Evolutionary conservation across 2,888 invertebrate genomes (phyloP), one percentile per base, ranked within the genome.

Genomic region (Ophion slaviceki): DNA sequence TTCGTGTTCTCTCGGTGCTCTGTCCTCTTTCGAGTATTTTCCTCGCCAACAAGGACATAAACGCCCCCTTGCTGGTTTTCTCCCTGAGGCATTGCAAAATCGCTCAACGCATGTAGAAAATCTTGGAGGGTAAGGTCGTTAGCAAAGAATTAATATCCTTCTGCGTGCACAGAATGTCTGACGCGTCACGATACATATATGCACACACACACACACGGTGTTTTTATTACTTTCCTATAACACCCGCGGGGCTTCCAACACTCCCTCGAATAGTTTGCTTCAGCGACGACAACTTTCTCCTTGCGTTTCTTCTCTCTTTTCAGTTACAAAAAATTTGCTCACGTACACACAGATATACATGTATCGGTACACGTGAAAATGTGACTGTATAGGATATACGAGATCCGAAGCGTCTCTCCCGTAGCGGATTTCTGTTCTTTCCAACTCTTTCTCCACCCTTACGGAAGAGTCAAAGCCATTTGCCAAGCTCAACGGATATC

Each of bases 401-500:
- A 24, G 77, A 78, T 78, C 57, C 64, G 47, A 78, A 78, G 78
- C 70, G 64, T 59, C 74, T 57, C 79, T 64, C 75, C 45, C 32
- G 70, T 79, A 79, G 32, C 85, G 68, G 57, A 53, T 64, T 74
- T 64, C 59, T 79, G 28, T 28, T 74, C 45, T 66, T 59, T 82
- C 66, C 20, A 67, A 72, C 61, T 70, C 36, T 79, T 67, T 57
- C 71, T 61, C 28, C 61, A 67, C 11, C 32, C 74, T 36, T 57
- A 2, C 68, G 24, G 47, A 68, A 79, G 62, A 57, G 67, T 57
- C 76, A 70, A 76, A 84, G 85, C 86, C 77, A 86, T 86, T 86
- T 82, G 82, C 86, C 85, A 86, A 86, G 75, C 68, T 77, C 77
- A 74, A 79, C 82, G 75, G 79, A 80, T 71, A 68, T 59, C 68